Conservation (phyloP, 2,888 invertebrate genomes). For the Sinotaia quadrata region DNA sequence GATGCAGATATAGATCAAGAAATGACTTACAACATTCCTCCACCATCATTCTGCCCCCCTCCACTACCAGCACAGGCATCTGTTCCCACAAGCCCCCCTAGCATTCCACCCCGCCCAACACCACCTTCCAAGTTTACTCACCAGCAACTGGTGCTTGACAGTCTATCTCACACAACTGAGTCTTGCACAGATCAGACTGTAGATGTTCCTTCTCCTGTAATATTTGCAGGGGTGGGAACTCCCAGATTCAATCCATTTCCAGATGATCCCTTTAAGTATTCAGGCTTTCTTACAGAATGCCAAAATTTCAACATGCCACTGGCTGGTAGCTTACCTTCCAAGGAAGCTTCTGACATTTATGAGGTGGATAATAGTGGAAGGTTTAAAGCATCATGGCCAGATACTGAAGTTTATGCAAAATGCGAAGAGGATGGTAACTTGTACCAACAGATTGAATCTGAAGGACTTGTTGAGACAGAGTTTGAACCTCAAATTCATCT, state of each 20-base stretch:
- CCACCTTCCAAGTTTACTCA: neutral
- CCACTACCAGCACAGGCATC: constrained; percentile 13
- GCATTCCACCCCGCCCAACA: constrained; percentile 18
- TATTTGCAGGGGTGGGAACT: constrained; percentile 27
- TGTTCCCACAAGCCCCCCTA: constrained; percentile 2
- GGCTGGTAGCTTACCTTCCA: neutral
- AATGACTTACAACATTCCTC: constrained; percentile 24
- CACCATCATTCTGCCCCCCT: constrained; percentile 15
- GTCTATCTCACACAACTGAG: constrained; percentile 7
- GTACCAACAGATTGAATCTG: neutral
- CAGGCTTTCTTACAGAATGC: constrained; percentile 41
- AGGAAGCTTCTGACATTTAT: neutral
- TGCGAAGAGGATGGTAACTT: neutral
- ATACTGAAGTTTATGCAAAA: neutral
- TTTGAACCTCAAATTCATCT: neutral
- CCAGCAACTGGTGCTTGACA: neutral
- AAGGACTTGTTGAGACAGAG: neutral
- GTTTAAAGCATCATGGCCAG: constrained; percentile 14
- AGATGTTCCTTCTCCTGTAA: constrained; percentile 10
- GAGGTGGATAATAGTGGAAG: constrained; percentile 1
- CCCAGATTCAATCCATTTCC: constrained; percentile 30
- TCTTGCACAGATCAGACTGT: constrained; percentile 11
- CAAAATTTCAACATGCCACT: constrained; percentile 36
- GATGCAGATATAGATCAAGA: constrained; percentile 22
- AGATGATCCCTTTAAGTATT: constrained; percentile 43